Evolutionary conservation across 2,797 vertebrate species (phyloP), one percentile per base, ranked within the genome.

Genomic region (Gymnoscopelus microlampas): DNA sequence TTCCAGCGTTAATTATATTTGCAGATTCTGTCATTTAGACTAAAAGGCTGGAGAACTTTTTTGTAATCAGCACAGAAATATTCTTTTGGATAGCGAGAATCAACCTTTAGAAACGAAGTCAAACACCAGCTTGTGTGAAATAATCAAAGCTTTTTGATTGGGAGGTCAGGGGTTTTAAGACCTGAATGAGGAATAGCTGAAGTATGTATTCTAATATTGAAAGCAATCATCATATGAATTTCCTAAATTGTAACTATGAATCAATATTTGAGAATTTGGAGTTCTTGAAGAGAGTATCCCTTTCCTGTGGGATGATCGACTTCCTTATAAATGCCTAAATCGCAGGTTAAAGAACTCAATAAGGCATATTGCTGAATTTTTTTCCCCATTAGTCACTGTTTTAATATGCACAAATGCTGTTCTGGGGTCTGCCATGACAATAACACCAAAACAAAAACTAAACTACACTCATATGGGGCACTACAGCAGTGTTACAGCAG

Each of bases 11-110:
- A 92, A 93, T 94, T 94, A 91, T 89, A 91, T 90, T 91, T 93
- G 89, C 87, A 93, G 90, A 94, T 93, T 93, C 81, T 90, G 88
- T 93, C 88, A 88, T 89, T 90, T 92, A 85, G 84, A 87, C 82
- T 81, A 87, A 91, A 85, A 88, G 79, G 80, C 66, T 7, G 14
- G 54, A 76, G 81, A 89, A 88, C 74, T 88, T 88, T 44, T 85
- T 69, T 60, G 73, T 87, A 89, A 89, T 91, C 90, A 88, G 83
- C 71, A 10, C 51, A 48, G 74, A 91, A 90, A 86, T 78, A 80
- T 82, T 77, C 58, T 64, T 60, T 76, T 85, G 68, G 79, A 64
- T 66, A 81, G 74, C 73, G 53, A 19, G 74, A 80, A 82, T 83
- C 74, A 71, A 80, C 53, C 59, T 88, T 80, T 78, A 59, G 60